Evolutionary conservation across 2,797 vertebrate species (phyloP).

Genomic region (Chiroxiphia lanceolata): DNA sequence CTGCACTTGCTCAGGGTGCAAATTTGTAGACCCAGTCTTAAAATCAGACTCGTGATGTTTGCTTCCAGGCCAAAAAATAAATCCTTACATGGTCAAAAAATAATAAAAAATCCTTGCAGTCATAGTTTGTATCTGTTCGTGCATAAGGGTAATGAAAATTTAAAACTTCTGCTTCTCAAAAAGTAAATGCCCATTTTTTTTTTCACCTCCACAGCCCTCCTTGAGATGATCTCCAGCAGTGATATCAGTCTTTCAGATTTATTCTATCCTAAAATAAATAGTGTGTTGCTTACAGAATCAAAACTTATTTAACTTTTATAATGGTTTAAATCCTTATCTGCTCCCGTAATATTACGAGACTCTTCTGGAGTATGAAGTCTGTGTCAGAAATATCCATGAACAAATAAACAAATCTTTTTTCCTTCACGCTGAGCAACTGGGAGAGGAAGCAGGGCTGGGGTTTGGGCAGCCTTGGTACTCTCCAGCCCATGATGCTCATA

Average conservation of each 20-base stretch:
- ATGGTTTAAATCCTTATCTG: slow-evolving; percentile 36
- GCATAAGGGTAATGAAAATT: not conserved
- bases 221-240: slow-evolving; percentile 15
- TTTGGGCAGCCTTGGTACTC: not conserved
- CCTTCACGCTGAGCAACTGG: not conserved
- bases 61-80: not conserved
- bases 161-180: not conserved
- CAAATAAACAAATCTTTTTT: slow-evolving; percentile 2
- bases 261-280: slow-evolving; percentile 59
- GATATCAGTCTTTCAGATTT: slow-evolving; percentile 36
- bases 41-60: not conserved
- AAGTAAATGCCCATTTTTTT: not conserved
- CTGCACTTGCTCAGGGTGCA: not conserved
- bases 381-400: slow-evolving; percentile 22
- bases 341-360: not conserved
- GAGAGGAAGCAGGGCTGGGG: not conserved
- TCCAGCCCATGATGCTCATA: not conserved
- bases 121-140: not conserved
- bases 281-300: slow-evolving; percentile 37
- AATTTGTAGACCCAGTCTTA: not conserved
- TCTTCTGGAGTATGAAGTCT: slow-evolving; percentile 21
- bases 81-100: slow-evolving; percentile 16
- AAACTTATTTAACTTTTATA: slow-evolving; percentile 39
- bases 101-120: not conserved
- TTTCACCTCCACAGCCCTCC: not conserved